Base-by-base conservation (phyloP, 35 echinoderm and acorn worm species). In the Nesometra sesokonis region DNA sequence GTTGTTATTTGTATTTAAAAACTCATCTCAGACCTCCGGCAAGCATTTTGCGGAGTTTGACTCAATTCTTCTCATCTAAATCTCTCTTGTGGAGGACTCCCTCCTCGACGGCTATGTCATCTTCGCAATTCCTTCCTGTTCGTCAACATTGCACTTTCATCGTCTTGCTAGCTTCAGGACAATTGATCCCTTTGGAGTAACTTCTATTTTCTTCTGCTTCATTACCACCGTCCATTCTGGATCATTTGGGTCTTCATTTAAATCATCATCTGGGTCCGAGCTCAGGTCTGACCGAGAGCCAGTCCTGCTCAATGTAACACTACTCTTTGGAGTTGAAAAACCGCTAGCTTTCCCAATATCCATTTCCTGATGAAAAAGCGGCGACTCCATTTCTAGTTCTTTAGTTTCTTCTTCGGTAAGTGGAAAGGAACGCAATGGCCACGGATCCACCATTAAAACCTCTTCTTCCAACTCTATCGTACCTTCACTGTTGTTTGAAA, bases 161-260 rank as follows among this genome's bases (percentile, higher is more conserved):
- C 91, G 86, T 79, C 88, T 92, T 39, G 91, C 91, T 32, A 92
- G 35, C 46, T 84, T 83, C 5, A 92, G 77, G 35, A 92, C 91
- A 33, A 92, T 84, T 27, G 86, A 78, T 0, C 84, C 84, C 40
- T 78, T 80, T 34, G 77, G 35, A 8, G 32, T 89, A 39, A 31
- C 80, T 52, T 57, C 82, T 77, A 76, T 31, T 23, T 82, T 47
- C 30, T 88, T 90, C 33, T 91, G 81, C 47, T 80, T 33, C 23
- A 86, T 78, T 15, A 91, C 86, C 19, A 94, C 89, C 31, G 89
- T 94, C 93, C 93, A 94, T 36, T 94, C 93, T 13, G 93, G 93
- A 85, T 94, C 93, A 88, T 94, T 94, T 19, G 93, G 93, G 46
- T 94, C 93, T 76, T 94, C 93, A 32, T 85, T 80, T 15, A 82